Conservation (phyloP, 2,797 vertebrate genomes). For the Salarias fasciatus region DNA sequence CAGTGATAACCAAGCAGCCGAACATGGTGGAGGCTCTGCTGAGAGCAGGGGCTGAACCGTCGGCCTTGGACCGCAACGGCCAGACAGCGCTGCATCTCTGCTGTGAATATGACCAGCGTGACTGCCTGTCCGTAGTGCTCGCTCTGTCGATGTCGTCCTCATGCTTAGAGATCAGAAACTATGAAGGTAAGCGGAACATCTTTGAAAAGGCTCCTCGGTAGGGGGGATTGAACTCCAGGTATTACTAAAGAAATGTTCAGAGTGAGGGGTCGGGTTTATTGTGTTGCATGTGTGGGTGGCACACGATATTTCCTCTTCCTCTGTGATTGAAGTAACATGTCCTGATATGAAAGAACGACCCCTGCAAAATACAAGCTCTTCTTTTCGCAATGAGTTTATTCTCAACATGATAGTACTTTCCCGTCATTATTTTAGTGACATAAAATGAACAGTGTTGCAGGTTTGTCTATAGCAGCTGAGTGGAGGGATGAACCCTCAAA, state of each 20-base stretch:
- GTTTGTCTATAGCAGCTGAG: no score
- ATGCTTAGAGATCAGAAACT: slow-evolving; percentile 87
- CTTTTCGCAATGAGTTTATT: no score
- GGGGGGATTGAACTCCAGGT: neutral
- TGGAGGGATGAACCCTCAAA: no score
- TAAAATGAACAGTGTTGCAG: no score
- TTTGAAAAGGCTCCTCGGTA: neutral
- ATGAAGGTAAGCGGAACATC: slow-evolving; percentile 80
- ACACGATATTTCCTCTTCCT: no score
- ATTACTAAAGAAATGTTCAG: neutral
- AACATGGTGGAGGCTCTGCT: slow-evolving; percentile 81
- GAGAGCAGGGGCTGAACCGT: slow-evolving; percentile 82
- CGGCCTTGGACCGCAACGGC: slow-evolving; percentile 88
- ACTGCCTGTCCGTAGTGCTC: slow-evolving; percentile 83
- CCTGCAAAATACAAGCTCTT: no score
- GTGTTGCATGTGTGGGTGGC: no score
- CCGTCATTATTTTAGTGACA: no score
- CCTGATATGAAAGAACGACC: no score
- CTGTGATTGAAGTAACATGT: no score
- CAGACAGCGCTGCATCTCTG: slow-evolving; percentile 89
- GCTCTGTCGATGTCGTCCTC: slow-evolving; percentile 48
- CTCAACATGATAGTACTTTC: no score
- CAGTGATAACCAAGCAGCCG: slow-evolving; percentile 87
- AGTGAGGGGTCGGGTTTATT: neutral
- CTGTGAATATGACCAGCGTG: slow-evolving; percentile 83